A percentile compares a stretch with the other conserved stretches of the same genome.
Evolutionary conservation across 2,888 invertebrate species (phyloP).

Genomic region (Brenthis ino): DNA sequence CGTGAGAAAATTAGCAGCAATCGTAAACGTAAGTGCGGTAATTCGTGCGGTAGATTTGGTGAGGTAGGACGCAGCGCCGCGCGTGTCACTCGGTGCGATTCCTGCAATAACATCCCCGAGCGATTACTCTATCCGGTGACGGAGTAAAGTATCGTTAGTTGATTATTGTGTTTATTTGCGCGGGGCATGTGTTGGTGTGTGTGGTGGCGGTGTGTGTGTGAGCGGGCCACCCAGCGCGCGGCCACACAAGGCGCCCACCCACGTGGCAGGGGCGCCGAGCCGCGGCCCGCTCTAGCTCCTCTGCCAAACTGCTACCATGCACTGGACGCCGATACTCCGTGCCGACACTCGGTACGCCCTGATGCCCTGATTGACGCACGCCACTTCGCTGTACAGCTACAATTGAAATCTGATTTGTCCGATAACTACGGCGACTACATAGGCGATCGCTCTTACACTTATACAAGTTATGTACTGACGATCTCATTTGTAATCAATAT

Average conservation of each 20-base stretch:
- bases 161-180: constrained; percentile 82
- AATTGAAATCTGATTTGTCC: constrained; percentile 35
- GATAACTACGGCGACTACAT: constrained; percentile 28
- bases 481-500: neutral
- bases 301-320: constrained; percentile 51
- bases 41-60: constrained; percentile 29
- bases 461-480: constrained; percentile 10
- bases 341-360: neutral
- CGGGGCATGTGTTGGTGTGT: constrained; percentile 65
- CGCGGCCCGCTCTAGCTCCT: constrained; percentile 60
- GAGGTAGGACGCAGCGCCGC: constrained; percentile 40
- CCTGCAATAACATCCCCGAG: constrained; percentile 64
- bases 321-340: constrained; percentile 50
- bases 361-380: constrained; percentile 61
- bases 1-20: constrained; percentile 18
- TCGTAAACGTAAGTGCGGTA: constrained; percentile 14
- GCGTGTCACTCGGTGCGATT: constrained; percentile 66
- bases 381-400: constrained; percentile 46
- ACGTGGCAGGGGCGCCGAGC: constrained; percentile 72
- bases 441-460: constrained; percentile 24
- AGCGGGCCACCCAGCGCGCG: constrained; percentile 77
- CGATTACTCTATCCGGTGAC: constrained; percentile 80
- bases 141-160: constrained; percentile 80
- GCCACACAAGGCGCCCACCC: constrained; percentile 81
- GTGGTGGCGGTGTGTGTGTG: constrained; percentile 54